Conservation (phyloP, 2,797 vertebrate genomes). For the Trematomus bernacchii region DNA sequence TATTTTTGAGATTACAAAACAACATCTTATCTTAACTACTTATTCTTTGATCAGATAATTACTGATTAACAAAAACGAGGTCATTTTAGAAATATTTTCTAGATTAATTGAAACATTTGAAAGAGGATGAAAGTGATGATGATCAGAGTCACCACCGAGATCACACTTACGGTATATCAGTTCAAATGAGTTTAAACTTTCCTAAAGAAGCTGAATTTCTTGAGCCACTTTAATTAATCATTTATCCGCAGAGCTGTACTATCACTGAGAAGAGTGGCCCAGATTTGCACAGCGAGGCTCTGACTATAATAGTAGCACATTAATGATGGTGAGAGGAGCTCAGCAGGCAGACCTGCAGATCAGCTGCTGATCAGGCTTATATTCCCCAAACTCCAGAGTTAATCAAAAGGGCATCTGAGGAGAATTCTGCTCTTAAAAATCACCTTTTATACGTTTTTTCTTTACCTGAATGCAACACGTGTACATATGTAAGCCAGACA, state of each 20-base stretch:
- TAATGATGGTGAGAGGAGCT: constrained; percentile 51
- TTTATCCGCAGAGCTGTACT: constrained; percentile 55
- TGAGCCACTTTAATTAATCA: constrained; percentile 65
- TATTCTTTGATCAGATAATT: too few species aligned
- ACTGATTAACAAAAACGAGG: too few species aligned
- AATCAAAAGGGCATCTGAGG: constrained; percentile 25
- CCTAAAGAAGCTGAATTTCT: constrained; percentile 28
- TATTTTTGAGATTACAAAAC: too few species aligned
- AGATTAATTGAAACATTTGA: background rate
- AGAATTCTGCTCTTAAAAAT: background rate
- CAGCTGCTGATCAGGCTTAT: constrained; percentile 40
- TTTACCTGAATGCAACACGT: background rate
- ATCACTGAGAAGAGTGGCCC: constrained; percentile 57
- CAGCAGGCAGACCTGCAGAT: constrained; percentile 52
- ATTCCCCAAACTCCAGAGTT: background rate
- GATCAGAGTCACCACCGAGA: background rate
- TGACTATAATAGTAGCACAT: constrained; percentile 51
- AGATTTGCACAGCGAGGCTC: constrained; percentile 57
- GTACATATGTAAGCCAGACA: background rate
- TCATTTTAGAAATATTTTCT: background rate
- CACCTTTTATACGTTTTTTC: constrained; percentile 2
- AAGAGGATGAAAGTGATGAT: background rate
- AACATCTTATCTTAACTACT: too few species aligned
- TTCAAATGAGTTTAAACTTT: constrained; percentile 24
- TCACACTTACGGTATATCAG: constrained; percentile 12